Evolutionary conservation across 2,888 invertebrate genomes (phyloP), one percentile per base, ranked within the genome.

Genomic region (Plusia festucae): DNA sequence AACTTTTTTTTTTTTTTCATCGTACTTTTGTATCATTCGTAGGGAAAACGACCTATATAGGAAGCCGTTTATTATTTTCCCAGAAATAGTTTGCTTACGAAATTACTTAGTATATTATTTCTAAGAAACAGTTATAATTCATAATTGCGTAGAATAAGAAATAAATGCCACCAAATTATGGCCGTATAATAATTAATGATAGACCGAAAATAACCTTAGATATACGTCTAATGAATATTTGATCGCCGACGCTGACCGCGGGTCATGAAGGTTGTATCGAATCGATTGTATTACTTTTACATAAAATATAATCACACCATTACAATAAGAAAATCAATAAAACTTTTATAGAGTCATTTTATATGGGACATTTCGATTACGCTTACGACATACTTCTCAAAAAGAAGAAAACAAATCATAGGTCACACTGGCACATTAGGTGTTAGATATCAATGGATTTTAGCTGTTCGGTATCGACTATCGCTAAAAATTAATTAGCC

Each of bases 191-290:
- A 52, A 55, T 62, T 52, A 59, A 63, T 32, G 30, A 53, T 32
- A 44, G 22, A 22, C n/a, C 20, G 57, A 46, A 53, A 53, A 53
- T n/a, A 34, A 15, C 20, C 18, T 27, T 44, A n/a, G n/a, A n/a
- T n/a, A 53, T 53, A 24, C 30, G 52, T 15, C 55, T 63, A 53
- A 53, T 63, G 63, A 63, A 58, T 63, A 46, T 63, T 63, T 52
- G 40, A 63, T 63, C 9, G 56, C 52, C 15, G 40, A 7, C 34
- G 16, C 34, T 32, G 30, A 44, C 24, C 55, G 11, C n/a, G 18
- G 27, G 24, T 18, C 6, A n/a, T 40, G 22, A 30, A 40, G 27
- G 55, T 16, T 24, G 24, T 3, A 51, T 53, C 49, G 27, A 46
- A 51, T 18, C 34, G 27, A 34, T 51, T 11, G 20, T 20, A 32